Percentiles rank a stretch among this genome's conserved stretches.
Conservation (phyloP, 2,113 vertebrate species). For the Anarrhichthys ocellatus region DNA sequence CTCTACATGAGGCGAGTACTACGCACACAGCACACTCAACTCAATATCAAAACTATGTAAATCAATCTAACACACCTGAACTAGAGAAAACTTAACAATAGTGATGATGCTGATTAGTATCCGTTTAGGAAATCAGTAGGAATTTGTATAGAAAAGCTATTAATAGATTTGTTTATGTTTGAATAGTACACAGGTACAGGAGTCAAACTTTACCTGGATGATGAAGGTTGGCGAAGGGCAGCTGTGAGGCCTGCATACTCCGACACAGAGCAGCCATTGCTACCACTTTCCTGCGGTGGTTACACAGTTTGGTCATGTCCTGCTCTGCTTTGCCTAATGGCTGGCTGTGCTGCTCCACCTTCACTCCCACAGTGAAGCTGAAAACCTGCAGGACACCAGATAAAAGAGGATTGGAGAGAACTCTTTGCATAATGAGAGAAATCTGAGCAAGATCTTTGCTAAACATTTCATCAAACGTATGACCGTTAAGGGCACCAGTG, state of each 20-base stretch:
- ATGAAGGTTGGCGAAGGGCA: slow-evolving; percentile 74
- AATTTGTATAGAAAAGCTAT: not conserved
- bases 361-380: slow-evolving; percentile 89
- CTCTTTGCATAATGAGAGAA: not conserved
- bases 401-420: slow-evolving; percentile 6
- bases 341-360: slow-evolving; percentile 85
- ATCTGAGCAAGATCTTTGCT: not conserved
- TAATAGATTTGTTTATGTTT: not conserved
- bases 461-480: slow-evolving; percentile 2
- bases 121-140: not conserved
- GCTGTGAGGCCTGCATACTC: slow-evolving; percentile 89
- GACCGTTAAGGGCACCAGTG: not conserved
- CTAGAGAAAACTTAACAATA: not conserved
- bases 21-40: not conserved
- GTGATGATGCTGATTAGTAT: not conserved
- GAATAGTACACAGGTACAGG: not conserved
- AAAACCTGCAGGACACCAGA: slow-evolving; percentile 84
- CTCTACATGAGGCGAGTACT: not conserved
- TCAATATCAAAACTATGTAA: not conserved
- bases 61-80: not conserved
- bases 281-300: slow-evolving; percentile 94
- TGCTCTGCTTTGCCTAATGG: slow-evolving; percentile 89
- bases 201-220: slow-evolving; percentile 73
- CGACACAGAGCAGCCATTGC: slow-evolving; percentile 92
- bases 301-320: slow-evolving; percentile 97